Base-by-base conservation (phyloP, 2,888 invertebrate species). In the Allophyes oxyacanthae region DNA sequence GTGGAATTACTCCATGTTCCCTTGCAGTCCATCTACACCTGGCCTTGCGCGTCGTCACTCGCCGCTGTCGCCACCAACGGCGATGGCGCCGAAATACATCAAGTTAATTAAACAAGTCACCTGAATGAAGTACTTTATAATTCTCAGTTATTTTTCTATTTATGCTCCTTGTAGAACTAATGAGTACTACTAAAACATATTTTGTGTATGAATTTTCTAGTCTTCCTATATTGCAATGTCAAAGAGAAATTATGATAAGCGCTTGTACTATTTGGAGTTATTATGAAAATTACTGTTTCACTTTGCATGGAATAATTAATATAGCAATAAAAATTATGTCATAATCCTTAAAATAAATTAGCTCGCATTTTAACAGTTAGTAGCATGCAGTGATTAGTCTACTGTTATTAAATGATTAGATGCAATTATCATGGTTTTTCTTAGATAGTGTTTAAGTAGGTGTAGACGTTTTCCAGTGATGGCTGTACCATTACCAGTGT, bases 1-100 rank as follows among this genome's bases (percentile, higher is more conserved):
- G 96, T 98, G 78, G 98, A 98, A 91, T 90, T 98, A 60, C 95
- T 98, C 41, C 98, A 98, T 85, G 97, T 98, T 73, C 98, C 98
- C 40, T 93, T 98, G 75, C 98, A 98, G 88, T 96, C 96, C 43
- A 95, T 98, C 77, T 98, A 98, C 89, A 95, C 95, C 78, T 94
- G 94, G 89, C 94, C 95, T 0, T 86, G 83, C 68, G 78, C 85
- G 54, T 82, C 87, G 2, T 43, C 53, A 1, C 33, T 48, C n/a
- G 68, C 85, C n/a, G 64, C 62, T 7, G 50, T 82, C 34, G 58
- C 83, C 7, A 77, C 87, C 30, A 92, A 92, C 56, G 92, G 92
- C 10, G 93, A 91, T 53, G 79, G 81, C 34, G 81, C 83, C 40
- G 81, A 83, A 32, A 59, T 85, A 55, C 82, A 82, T 52, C 73